Percentiles rank a stretch among this genome's conserved stretches.
phyloP scores from a whole-genome alignment of 2,113 vertebrate species.

The Catagonus wagneri region DNA sequence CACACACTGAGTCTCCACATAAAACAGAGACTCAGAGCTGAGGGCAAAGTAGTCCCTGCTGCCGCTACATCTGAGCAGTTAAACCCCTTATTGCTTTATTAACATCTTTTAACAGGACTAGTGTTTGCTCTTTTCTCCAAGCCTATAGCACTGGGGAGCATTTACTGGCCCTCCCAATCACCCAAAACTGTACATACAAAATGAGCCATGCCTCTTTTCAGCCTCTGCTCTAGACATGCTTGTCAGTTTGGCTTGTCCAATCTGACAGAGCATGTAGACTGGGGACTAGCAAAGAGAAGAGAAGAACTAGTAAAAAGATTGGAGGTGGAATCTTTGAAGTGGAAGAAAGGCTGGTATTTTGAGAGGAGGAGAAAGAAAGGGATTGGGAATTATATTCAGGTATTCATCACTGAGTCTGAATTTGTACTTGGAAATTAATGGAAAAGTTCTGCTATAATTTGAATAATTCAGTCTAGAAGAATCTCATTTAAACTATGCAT shows the following conservation, averaged over 20 bases:
- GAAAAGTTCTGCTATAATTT: neutral
- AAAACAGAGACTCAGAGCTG: neutral
- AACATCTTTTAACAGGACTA: neutral
- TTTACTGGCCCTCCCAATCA: neutral
- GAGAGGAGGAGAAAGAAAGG: neutral
- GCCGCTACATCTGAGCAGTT: neutral
- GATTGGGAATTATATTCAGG: neutral
- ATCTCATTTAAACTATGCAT: neutral
- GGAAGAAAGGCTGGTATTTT: neutral
- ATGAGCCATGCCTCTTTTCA: neutral
- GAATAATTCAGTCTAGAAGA: neutral
- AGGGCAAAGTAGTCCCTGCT: neutral
- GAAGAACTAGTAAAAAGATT: neutral
- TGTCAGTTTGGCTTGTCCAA: neutral
- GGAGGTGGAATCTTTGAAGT: neutral
- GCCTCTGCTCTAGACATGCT: neutral
- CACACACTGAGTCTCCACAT: neutral
- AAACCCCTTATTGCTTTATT: neutral
- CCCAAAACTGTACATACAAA: neutral
- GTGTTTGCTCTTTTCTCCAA: neutral
- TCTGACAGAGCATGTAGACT: neutral
- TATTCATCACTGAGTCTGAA: neutral
- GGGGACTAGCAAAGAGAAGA: neutral
- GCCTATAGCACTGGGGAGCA: neutral
- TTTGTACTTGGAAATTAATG: neutral